Conservation (phyloP, 2,113 vertebrate species). For the Telmatochromis brachygnathus region DNA sequence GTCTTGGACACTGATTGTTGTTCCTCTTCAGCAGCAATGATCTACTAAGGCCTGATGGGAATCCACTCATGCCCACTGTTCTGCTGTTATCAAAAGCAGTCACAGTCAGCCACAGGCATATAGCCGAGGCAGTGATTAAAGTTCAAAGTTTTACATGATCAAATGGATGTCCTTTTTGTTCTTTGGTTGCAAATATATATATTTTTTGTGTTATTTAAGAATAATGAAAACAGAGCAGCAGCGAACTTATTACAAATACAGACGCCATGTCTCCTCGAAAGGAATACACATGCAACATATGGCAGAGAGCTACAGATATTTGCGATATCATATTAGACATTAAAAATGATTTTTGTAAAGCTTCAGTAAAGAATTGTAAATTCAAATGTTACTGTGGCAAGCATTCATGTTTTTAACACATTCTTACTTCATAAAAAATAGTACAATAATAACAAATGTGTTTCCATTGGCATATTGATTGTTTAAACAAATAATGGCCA, state of each 20-base stretch:
- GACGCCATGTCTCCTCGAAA: background rate
- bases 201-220: background rate
- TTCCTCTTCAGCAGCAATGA: background rate
- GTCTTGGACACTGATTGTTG: background rate
- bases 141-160: conserved; percentile 18
- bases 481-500: background rate
- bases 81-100: background rate
- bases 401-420: background rate
- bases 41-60: background rate
- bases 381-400: background rate
- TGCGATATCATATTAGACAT: background rate
- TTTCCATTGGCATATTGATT: background rate
- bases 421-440: background rate
- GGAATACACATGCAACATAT: background rate
- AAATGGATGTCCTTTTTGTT: conserved; percentile 18
- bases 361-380: background rate
- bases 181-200: background rate
- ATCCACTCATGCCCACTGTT: conserved; percentile 8
- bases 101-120: background rate
- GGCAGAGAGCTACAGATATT: background rate
- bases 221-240: conserved; percentile 19
- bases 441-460: background rate
- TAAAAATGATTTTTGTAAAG: background rate
- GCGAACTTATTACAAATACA: background rate
- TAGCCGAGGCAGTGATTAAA: background rate